A percentile compares a stretch with the other conserved stretches of the same genome.
Conservation (phyloP, 2,797 vertebrate species). For the Parambassis ranga region DNA sequence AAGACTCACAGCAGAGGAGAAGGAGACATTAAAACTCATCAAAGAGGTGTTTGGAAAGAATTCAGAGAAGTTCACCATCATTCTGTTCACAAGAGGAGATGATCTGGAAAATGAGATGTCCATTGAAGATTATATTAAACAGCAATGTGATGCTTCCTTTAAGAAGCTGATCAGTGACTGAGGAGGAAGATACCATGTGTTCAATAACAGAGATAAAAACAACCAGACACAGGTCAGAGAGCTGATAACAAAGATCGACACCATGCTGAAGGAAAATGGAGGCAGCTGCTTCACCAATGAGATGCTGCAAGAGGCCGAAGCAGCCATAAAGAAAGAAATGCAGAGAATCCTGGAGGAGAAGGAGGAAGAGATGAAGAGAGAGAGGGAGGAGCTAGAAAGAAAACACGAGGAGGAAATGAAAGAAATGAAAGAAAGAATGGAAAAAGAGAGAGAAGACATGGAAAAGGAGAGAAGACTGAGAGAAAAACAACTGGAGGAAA, state of each 20-base stretch:
- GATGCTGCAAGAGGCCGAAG: not conserved
- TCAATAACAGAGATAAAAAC: accelerated
- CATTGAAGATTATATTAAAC: not conserved
- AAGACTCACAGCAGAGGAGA: no score
- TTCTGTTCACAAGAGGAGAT: not conserved
- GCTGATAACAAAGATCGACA: not conserved
- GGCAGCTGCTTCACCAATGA: accelerated
- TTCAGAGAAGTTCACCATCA: not conserved
- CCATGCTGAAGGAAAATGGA: not conserved
- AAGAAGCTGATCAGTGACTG: not conserved
- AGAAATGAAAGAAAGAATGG: not conserved
- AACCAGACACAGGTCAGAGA: accelerated
- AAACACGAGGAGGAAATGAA: not conserved
- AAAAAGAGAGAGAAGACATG: not conserved
- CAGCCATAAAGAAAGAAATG: accelerated
- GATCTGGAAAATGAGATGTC: accelerated
- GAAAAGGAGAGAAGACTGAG: not conserved
- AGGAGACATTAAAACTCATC: no score
- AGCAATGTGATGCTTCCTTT: not conserved
- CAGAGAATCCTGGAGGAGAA: accelerated
- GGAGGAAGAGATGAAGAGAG: not conserved
- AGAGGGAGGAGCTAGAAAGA: not conserved
- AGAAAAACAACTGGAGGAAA: not conserved
- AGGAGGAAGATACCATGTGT: accelerated
- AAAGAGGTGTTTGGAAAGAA: not conserved